These are phyloP conservation scores for Acleris cristana DNA, from an alignment of 2,888 invertebrate species.

Conservation along the genomic window DNA sequence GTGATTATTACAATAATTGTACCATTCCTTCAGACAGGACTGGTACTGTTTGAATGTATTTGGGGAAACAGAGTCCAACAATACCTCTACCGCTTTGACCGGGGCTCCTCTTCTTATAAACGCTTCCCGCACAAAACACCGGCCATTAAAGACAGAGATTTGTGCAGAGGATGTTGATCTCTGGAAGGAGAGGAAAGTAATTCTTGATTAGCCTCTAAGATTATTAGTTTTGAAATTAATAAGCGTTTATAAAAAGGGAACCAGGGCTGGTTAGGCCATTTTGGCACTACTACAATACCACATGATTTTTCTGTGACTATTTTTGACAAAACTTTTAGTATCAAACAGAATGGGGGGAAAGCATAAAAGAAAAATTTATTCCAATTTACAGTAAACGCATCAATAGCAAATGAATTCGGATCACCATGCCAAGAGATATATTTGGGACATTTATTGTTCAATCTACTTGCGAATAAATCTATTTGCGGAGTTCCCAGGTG, in stretches of 20 bases:
- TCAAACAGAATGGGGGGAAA: conserved; percentile 12
- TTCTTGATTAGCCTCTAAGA: conserved; percentile 1
- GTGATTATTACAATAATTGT: conserved; percentile 8
- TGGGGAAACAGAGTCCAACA: too few relatives aligned
- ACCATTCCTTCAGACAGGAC: conserved; percentile 12
- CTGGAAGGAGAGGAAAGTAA: conserved; percentile 8
- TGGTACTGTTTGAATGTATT: conserved; percentile 9
- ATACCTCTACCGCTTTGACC: too few relatives aligned
- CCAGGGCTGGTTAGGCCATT: conserved; percentile 42
- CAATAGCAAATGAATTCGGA: background rate
- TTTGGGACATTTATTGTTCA: background rate
- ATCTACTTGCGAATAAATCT: conserved; percentile 8
- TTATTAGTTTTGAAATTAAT: background rate
- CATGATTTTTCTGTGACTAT: conserved; percentile 3
- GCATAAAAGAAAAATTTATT: too few relatives aligned
- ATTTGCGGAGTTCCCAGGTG: background rate
- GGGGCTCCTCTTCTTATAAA: conserved; percentile 11
- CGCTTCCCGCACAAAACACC: conserved; percentile 4
- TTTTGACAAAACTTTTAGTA: conserved; percentile 2
- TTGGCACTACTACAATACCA: conserved; percentile 33
- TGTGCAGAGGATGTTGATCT: conserved; percentile 9
- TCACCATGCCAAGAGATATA: conserved; percentile 4
- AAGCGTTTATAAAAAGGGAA: conserved; percentile 36
- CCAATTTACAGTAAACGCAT: too few relatives aligned
- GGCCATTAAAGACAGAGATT: conserved; percentile 6